Base-by-base conservation (phyloP, 2,113 vertebrate genomes). In the Apodemus sylvaticus region DNA sequence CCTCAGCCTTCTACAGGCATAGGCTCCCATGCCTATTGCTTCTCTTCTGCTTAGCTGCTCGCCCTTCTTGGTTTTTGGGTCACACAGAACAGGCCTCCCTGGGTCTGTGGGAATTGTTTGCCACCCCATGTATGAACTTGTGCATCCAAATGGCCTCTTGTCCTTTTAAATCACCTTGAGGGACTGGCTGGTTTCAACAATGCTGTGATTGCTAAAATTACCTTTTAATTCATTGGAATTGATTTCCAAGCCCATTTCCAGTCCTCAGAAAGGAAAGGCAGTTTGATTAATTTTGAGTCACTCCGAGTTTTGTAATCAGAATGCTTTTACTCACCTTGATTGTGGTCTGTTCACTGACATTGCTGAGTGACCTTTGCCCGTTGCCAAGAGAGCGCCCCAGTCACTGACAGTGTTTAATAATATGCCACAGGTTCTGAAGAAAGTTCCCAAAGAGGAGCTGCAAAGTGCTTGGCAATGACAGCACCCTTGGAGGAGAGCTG, bases 331-430 rank as follows among this genome's bases (percentile, higher is more conserved):
- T 91, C 62, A 77, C 2, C 87, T 85, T 86, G 71, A 82, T 89
- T 31, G 42, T 1, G 31, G 20, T n/a, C 82, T 86, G 39, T 93
- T 96, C 62, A 89, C 42, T 91, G 87, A 92, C 77, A 66, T 88
- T 45, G 12, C 68, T 93, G 64, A 96, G 85, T 89, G 94, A 96
- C 95, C 81, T 91, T 94, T 86, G 91, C 58, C 81, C 89, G 26
- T 97, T 95, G 88, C 60, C 60, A 79, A 86, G 88, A 95, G 39
- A 55, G 83, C 39, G 31, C 7, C 1, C 12, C 36, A 13, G 0
- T 87, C 48, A 12, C 13, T 89, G 94, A 90, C 48, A 53, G 78
- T n/a, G 0, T 71, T 90, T 85, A 86, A 53, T 93, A 42, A 36
- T 79, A 60, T 94, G 81, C 89, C 73, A 19, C 70, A 81, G 70